phyloP scores from a whole-genome alignment of 2,888 invertebrate species.

The Agriotes lineatus region DNA sequence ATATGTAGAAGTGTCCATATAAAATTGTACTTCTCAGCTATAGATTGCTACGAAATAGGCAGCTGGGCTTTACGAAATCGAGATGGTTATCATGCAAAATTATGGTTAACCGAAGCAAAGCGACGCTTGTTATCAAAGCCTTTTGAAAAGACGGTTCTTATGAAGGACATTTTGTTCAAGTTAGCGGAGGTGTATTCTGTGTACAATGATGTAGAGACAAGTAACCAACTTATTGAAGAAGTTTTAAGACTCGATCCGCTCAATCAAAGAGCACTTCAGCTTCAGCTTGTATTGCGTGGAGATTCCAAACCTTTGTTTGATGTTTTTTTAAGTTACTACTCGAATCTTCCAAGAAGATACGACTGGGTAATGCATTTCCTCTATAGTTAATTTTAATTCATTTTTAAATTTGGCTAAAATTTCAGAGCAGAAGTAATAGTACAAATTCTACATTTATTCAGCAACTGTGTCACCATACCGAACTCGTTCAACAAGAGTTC shows the following conservation, averaged over 20 bases:
- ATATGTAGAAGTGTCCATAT: too few species aligned
- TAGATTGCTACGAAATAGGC: constrained; percentile 26
- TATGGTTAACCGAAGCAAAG: constrained; percentile 25
- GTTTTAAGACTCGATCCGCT: constrained; percentile 1
- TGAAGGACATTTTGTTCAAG: constrained; percentile 5
- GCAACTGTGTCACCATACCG: constrained; percentile 9
- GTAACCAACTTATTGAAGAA: neutral
- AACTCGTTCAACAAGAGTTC: neutral
- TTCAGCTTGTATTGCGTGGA: neutral
- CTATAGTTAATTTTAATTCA: too few species aligned
- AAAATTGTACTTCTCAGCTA: neutral
- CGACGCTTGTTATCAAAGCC: neutral
- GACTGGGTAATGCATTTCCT: neutral
- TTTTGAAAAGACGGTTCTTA: neutral
- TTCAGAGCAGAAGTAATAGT: neutral
- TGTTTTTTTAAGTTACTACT: neutral
- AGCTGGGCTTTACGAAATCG: constrained; percentile 12
- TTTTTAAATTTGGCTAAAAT: neutral
- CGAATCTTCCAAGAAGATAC: neutral
- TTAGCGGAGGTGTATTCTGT: constrained; percentile 17
- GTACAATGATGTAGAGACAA: neutral
- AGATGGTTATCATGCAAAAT: constrained; percentile 23
- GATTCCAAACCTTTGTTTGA: neutral
- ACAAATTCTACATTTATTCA: neutral
- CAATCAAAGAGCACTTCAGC: neutral